These are phyloP conservation scores for Anoplolepis gracilipes DNA, from an alignment of 1,140 invertebrate genomes.

Conservation along the genomic window DNA sequence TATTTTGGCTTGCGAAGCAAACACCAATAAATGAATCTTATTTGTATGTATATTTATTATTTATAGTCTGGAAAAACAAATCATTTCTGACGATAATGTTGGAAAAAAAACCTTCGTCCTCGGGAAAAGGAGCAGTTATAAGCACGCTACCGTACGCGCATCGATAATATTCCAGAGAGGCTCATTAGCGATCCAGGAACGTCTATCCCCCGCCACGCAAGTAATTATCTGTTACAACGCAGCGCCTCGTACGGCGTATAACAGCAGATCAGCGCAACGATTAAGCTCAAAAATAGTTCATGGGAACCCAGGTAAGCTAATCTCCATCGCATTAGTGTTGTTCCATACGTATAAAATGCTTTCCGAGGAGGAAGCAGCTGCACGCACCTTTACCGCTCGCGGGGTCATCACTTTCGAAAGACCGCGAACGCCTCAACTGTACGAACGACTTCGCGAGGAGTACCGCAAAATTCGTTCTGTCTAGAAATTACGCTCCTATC, in stretches of 20 bases:
- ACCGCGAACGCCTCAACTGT: constrained; percentile 40
- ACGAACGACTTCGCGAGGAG: background rate
- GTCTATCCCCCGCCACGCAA: constrained; percentile 64
- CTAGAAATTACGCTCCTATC: background rate
- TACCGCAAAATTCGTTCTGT: constrained; percentile 34
- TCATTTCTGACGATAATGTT: background rate
- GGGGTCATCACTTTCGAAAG: constrained; percentile 74
- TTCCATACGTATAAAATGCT: constrained; percentile 74
- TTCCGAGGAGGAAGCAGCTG: constrained; percentile 72
- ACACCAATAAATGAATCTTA: background rate
- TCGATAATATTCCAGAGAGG: constrained; percentile 75
- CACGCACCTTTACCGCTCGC: constrained; percentile 66
- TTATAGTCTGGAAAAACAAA: background rate
- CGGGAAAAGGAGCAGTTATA: constrained; percentile 61
- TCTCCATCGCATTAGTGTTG: constrained; percentile 78
- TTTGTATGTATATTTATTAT: background rate
- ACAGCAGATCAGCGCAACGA: constrained; percentile 82
- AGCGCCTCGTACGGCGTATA: constrained; percentile 57
- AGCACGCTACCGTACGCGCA: constrained; percentile 64
- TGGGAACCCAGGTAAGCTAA: constrained; percentile 81
- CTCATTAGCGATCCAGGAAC: constrained; percentile 75
- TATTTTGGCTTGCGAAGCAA: background rate
- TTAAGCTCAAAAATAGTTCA: constrained; percentile 84
- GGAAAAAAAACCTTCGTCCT: constrained; percentile 61
- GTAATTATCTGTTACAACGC: constrained; percentile 76